phyloP scores from a whole-genome alignment of 23 tunicate species.

The Halocynthia roretzi region DNA sequence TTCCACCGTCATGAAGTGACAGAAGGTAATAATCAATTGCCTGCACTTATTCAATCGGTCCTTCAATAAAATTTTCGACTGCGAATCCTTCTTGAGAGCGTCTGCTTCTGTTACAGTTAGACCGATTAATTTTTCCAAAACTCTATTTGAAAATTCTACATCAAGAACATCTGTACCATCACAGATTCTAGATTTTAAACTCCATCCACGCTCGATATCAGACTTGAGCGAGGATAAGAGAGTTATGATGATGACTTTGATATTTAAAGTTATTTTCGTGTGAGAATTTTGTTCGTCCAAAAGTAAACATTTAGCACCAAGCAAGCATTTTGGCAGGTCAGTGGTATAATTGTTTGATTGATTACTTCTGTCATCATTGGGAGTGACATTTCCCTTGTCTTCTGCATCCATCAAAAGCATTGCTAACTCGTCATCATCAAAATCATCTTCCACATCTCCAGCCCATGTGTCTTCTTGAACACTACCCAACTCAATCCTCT shows the following conservation, averaged over 20 bases:
- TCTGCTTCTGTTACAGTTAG: slow-evolving; percentile 38
- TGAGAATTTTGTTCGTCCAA: no score
- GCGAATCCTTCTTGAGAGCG: neutral
- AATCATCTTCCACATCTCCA: slow-evolving; percentile 2
- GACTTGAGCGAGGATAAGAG: slow-evolving; percentile 57
- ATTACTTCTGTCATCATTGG: neutral
- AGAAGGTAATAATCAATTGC: slow-evolving; percentile 4
- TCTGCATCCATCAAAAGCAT: slow-evolving; percentile 5
- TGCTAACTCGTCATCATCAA: slow-evolving; percentile 13
- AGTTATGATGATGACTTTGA: slow-evolving; percentile 56
- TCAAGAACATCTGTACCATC: slow-evolving; percentile 81
- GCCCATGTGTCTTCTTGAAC: neutral
- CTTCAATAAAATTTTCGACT: neutral
- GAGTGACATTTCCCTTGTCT: neutral
- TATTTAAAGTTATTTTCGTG: neutral
- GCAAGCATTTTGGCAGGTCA: neutral
- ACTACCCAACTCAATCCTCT: neutral
- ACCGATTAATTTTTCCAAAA: slow-evolving; percentile 61
- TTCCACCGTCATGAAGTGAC: slow-evolving; percentile 17
- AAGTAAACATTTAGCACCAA: neutral
- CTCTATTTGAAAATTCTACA: slow-evolving; percentile 53
- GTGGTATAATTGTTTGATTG: neutral
- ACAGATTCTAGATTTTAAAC: slow-evolving; percentile 46
- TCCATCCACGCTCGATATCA: slow-evolving; percentile 41
- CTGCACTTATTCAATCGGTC: slow-evolving; percentile 1